Conservation (phyloP, 1,140 invertebrate genomes). For the Drosophila seguyi region DNA sequence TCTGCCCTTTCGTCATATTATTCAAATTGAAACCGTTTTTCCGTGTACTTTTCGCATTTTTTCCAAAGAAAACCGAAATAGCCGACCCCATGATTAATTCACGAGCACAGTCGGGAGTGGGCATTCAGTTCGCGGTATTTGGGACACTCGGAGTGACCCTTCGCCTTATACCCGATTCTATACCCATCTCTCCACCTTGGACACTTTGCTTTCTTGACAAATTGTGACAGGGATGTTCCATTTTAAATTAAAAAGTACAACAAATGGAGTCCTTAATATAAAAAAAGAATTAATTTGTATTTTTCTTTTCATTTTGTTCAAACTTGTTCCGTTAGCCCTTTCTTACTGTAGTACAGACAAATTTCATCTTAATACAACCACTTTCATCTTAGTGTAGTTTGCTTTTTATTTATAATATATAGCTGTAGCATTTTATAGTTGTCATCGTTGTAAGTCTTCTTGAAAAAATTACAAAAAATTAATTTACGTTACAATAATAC, state of each 20-base stretch:
- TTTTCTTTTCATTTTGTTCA: not conserved
- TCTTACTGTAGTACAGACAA: not conserved
- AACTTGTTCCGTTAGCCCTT: not conserved
- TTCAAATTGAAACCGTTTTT: slow-evolving; percentile 74
- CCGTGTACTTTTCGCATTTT: slow-evolving; percentile 78
- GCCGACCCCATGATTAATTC: slow-evolving; percentile 73
- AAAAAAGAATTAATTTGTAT: not conserved
- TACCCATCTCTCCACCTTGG: slow-evolving; percentile 16
- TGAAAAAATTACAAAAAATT: too few species aligned
- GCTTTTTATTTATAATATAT: not conserved
- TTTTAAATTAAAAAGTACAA: slow-evolving; percentile 27
- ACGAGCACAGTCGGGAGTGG: slow-evolving; percentile 18
- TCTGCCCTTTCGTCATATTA: slow-evolving; percentile 59
- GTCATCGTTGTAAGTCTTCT: not conserved
- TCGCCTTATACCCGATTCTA: not conserved
- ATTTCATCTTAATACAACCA: not conserved
- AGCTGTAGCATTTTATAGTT: not conserved
- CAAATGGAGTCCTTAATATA: not conserved
- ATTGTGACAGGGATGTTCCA: slow-evolving; percentile 27
- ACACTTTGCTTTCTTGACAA: slow-evolving; percentile 50
- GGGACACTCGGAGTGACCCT: slow-evolving; percentile 38
- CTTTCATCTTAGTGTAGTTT: not conserved
- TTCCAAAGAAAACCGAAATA: slow-evolving; percentile 61
- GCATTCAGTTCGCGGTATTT: slow-evolving; percentile 8
- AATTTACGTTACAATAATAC: too few species aligned